A percentile compares a stretch with the other conserved stretches of the same genome.
phyloP scores from a whole-genome alignment of 2,797 vertebrate species.

The Falco novaeseelandiae region DNA sequence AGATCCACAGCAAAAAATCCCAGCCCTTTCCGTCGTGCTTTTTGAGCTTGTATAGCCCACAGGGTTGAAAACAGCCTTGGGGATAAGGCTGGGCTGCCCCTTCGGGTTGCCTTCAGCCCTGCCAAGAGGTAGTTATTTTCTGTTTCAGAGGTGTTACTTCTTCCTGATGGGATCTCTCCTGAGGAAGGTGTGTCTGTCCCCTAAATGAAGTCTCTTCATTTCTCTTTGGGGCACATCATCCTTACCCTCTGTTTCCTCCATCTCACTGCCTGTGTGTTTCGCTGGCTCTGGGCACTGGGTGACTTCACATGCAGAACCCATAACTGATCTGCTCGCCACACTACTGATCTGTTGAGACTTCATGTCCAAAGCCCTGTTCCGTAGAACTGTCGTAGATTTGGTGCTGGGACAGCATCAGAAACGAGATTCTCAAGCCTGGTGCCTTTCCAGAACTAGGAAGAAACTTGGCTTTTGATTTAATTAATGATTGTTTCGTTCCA shows the following conservation, averaged over 20 bases:
- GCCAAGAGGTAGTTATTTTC: neutral
- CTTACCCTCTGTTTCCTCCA: neutral
- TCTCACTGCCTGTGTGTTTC: neutral
- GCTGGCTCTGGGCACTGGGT: neutral
- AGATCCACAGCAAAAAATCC: neutral
- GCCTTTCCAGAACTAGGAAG: neutral
- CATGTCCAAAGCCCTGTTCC: neutral
- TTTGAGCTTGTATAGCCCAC: neutral
- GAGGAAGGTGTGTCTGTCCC: neutral
- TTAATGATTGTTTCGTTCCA: neutral
- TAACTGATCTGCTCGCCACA: neutral
- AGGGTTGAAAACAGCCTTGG: neutral
- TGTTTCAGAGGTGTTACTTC: neutral
- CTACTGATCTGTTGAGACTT: neutral
- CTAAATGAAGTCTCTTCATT: neutral
- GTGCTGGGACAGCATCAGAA: neutral
- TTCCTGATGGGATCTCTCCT: neutral
- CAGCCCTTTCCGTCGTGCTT: neutral
- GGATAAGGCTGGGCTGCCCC: neutral
- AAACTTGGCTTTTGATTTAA: neutral
- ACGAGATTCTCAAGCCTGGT: neutral
- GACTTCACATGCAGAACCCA: neutral
- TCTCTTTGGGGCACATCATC: neutral
- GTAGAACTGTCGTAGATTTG: neutral
- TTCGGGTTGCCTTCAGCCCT: neutral